phyloP scores from a whole-genome alignment of 2,797 vertebrate species.

The Loriculus beryllinus region DNA sequence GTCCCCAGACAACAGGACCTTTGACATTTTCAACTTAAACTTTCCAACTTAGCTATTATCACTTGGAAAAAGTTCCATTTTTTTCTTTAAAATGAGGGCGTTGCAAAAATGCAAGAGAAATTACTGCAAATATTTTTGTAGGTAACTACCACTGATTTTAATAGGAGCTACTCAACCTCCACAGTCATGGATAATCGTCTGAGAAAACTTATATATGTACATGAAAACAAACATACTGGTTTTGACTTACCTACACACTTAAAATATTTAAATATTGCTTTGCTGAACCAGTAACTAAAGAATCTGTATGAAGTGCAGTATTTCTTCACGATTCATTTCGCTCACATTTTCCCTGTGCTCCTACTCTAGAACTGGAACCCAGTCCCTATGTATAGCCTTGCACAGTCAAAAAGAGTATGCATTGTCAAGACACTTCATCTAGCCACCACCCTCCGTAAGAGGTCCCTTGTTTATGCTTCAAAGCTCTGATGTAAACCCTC shows the following conservation, averaged over 20 bases:
- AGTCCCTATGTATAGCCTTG: not conserved
- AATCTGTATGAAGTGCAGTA: conserved; percentile 5
- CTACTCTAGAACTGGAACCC: conserved; percentile 33
- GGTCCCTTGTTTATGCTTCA: not conserved
- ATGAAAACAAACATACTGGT: not conserved
- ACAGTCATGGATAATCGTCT: not conserved
- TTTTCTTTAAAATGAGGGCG: not conserved
- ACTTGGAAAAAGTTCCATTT: not conserved
- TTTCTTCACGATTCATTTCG: conserved; percentile 33
- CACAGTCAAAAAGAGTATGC: conserved; percentile 13
- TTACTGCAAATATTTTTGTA: not conserved
- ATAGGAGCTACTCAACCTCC: not conserved
- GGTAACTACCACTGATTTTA: not conserved
- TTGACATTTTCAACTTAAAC: not conserved
- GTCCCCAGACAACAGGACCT: not conserved
- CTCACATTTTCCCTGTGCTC: conserved; percentile 31
- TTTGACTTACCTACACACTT: not conserved
- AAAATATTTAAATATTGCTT: not conserved
- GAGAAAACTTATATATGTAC: not conserved
- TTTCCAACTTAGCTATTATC: not conserved
- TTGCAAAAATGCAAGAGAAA: not conserved
- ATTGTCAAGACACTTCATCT: conserved; percentile 37
- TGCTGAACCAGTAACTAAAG: conserved; percentile 35
- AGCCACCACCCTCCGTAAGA: conserved; percentile 33
- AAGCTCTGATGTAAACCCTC: not conserved